Evolutionary conservation across 1,140 invertebrate species (phyloP), one percentile per base, ranked within the genome.

Genomic region (Diorhabda sublineata): DNA sequence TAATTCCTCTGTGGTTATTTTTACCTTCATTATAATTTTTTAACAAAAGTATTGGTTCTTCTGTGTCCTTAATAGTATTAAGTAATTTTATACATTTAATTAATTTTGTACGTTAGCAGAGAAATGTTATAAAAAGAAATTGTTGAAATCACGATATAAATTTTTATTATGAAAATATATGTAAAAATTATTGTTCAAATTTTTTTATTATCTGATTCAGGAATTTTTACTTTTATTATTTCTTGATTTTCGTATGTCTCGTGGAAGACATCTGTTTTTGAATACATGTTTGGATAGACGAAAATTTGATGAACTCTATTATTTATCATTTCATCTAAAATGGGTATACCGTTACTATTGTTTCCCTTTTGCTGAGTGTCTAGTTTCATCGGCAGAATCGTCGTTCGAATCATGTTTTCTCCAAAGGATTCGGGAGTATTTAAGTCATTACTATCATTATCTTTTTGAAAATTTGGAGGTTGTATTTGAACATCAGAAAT

Each of bases 31-130:
- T 56, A 26, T 73, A 42, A 45, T 70, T 42, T 70, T 73, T 70
- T 42, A 65, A 65, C 41, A 73, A 58, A 41, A 64, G 44, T 8
- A 47, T 45, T 73, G 57, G 65, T 67, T 70, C 44, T 69, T 58
- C 70, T 26, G 5, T 68, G 63, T 69, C 42, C 63, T 42, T 60
- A 43, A 66, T 61, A 52, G 58, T 69, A 26, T 69, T 69, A 2
- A 69, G 8, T 43, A 65, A n/a, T 64, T 64, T 68, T 8, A 47
- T 64, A 45, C 52, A 69, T 45, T 56, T 69, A 59, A 69, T 56
- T 2, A 69, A 11, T 58, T 64, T 69, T 5, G 63, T 44, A 63
- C 47, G 41, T 69, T 69, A 45, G 45, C 61, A 26, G 57, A 63
- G 64, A 69, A 64, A 45, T 64, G 5, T 9, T 56, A 4, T 57